Percentiles rank a stretch among this genome's conserved stretches.
phyloP scores from a whole-genome alignment of 2,888 invertebrate genomes.

The Rugalucina vietnamica region DNA sequence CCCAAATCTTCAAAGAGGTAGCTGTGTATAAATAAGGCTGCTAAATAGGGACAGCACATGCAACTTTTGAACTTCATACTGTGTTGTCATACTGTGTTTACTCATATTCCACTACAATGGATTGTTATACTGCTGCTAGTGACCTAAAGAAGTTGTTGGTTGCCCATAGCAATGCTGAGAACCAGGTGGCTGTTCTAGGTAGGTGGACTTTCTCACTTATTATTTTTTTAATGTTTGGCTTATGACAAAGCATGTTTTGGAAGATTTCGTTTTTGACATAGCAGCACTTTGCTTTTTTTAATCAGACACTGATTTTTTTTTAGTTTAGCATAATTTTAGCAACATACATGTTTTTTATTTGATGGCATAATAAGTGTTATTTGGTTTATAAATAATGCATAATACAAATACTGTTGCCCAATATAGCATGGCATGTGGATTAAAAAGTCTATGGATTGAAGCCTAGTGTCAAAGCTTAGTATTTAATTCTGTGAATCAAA shows the following conservation, averaged over 20 bases:
- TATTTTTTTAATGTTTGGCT: neutral
- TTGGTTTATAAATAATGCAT: too few relatives aligned
- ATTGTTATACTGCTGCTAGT: neutral
- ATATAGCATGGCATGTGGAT: too few relatives aligned
- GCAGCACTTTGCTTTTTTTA: neutral
- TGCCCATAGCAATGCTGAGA: conserved; percentile 20
- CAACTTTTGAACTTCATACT: neutral
- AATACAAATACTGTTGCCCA: too few relatives aligned
- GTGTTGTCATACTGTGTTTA: neutral
- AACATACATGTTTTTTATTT: too few relatives aligned
- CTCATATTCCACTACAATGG: neutral
- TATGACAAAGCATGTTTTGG: neutral
- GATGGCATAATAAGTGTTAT: too few relatives aligned
- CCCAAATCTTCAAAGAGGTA: neutral
- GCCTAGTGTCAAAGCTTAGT: too few relatives aligned
- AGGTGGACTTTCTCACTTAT: neutral
- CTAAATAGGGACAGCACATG: neutral
- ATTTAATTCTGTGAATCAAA: too few relatives aligned
- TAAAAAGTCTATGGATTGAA: too few relatives aligned
- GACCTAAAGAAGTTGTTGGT: conserved; percentile 20
- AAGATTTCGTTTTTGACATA: neutral
- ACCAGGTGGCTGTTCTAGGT: conserved; percentile 27
- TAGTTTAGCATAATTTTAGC: too few relatives aligned
- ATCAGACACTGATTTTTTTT: neutral
- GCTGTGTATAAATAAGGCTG: neutral